phyloP scores from a whole-genome alignment of 2,113 vertebrate species.

The Eptesicus fuscus region DNA sequence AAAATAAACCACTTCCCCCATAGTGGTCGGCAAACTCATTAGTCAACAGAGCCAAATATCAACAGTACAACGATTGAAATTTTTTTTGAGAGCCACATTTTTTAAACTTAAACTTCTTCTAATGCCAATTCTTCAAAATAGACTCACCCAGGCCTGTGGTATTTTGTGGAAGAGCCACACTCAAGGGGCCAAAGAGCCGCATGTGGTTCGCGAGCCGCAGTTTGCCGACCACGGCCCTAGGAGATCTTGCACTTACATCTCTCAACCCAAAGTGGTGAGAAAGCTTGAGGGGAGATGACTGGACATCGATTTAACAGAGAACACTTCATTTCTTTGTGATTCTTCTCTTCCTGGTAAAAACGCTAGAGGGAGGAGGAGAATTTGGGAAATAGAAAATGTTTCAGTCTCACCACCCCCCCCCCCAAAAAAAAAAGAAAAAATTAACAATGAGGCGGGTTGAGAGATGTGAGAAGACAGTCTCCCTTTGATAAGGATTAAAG shows the following conservation, averaged over 20 bases:
- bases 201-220: no score
- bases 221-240: not conserved
- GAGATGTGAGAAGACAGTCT: not conserved
- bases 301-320: not conserved
- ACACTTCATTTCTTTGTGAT: not conserved
- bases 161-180: no score
- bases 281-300: not conserved
- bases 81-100: no score
- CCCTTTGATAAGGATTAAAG: constrained; percentile 25
- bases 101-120: no score
- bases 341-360: constrained; percentile 18
- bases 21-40: no score
- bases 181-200: no score
- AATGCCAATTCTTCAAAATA: no score
- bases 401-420: not conserved
- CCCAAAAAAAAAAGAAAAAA: not conserved
- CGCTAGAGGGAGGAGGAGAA: not conserved
- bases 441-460: not conserved
- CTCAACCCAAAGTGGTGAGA: not conserved
- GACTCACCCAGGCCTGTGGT: no score
- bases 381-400: constrained; percentile 8
- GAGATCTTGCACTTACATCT: constrained; percentile 26
- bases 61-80: no score
- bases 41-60: no score
- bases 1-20: constrained; percentile 47